These are phyloP conservation scores for Buceros bicornis DNA, from an alignment of 2,797 vertebrate species.

Conservation along the genomic window DNA sequence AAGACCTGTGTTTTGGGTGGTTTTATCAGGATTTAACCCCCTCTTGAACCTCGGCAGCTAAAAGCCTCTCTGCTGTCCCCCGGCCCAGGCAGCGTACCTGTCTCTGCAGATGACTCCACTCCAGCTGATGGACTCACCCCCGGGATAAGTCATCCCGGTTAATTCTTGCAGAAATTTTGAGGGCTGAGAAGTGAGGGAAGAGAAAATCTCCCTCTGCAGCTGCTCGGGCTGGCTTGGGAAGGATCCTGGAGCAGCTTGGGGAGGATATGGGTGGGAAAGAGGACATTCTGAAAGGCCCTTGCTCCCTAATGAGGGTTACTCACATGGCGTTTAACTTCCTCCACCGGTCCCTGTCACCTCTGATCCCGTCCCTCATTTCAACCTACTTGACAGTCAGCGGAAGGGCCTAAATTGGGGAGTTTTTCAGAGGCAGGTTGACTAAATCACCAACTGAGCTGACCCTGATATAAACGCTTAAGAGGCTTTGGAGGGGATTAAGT, in stretches of 20 bases:
- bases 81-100: not conserved
- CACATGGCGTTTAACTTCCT: not conserved
- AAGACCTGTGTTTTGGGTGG: not conserved
- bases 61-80: not conserved
- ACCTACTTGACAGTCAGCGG: conserved; percentile 17
- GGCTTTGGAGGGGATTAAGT: conserved; percentile 81
- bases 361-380: conserved; percentile 31
- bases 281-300: not conserved
- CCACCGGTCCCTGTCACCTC: not conserved
- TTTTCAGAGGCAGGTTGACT: conserved; percentile 68
- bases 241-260: not conserved
- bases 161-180: not conserved
- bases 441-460: conserved; percentile 73
- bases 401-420: conserved; percentile 57
- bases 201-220: not conserved
- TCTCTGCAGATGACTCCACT: not conserved
- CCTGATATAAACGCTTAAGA: conserved; percentile 78
- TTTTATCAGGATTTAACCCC: not conserved
- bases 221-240: not conserved
- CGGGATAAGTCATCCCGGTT: not conserved
- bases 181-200: not conserved
- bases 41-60: not conserved
- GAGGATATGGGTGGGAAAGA: not conserved
- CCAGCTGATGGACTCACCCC: not conserved
- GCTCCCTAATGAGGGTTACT: not conserved